A percentile compares a stretch with the other conserved stretches of the same genome.
phyloP scores from a whole-genome alignment of 2,888 invertebrate species.

The Congeria kusceri region DNA sequence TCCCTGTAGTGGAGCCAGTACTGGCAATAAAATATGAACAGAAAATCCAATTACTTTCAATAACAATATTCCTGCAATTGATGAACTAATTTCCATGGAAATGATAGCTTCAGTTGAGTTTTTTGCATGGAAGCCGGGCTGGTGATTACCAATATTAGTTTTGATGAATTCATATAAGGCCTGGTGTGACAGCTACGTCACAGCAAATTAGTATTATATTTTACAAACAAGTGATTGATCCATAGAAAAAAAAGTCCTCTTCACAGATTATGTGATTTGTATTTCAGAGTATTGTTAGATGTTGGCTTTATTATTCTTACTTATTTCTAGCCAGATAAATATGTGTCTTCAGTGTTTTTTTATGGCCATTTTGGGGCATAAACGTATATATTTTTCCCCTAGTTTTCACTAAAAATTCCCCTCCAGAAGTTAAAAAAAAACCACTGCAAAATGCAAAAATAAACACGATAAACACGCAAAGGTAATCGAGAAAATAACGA shows the following conservation, averaged over 20 bases:
- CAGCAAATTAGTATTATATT: constrained; percentile 27
- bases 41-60: constrained; percentile 12
- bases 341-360: too few species aligned
- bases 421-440: too few species aligned
- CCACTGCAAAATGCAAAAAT: too few species aligned
- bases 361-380: too few species aligned
- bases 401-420: too few species aligned
- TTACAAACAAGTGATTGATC: not conserved
- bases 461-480: too few species aligned
- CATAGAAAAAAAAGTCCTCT: too few species aligned
- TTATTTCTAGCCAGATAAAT: not conserved
- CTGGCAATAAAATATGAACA: not conserved
- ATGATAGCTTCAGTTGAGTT: not conserved
- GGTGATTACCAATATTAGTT: constrained; percentile 44
- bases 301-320: not conserved
- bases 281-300: not conserved
- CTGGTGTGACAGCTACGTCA: constrained; percentile 30
- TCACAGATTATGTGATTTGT: not conserved
- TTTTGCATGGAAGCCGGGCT: not conserved
- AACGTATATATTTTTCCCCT: too few species aligned
- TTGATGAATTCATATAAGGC: constrained; percentile 42
- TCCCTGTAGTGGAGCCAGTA: too few species aligned
- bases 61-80: constrained; percentile 5
- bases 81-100: constrained; percentile 8
- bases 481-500: too few species aligned